phyloP scores from a whole-genome alignment of 2,113 vertebrate species.

The Felis catus region F.catus_Fca126_mat1.0 CM031416.1:44952501-44953000 shows the following conservation, averaged over 20 bases:
- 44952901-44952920: background rate
- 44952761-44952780: background rate
- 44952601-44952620: background rate
- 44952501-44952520: too few species aligned
- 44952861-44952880: background rate
- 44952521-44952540: too few species aligned
- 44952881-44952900: background rate
- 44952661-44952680: background rate
- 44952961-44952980: background rate
- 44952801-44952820: background rate
- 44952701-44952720: background rate
- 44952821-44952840: background rate
- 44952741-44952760: background rate
- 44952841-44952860: background rate
- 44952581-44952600: slow-evolving; percentile 7
- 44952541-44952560: too few species aligned
- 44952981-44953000: background rate
- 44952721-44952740: background rate
- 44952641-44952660: background rate
- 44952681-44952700: background rate
- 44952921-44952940: background rate
- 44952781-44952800: background rate
- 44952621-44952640: background rate
- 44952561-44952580: background rate
- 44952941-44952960: background rate